phyloP scores from a whole-genome alignment of 1,140 invertebrate genomes.

The Anoplophora glabripennis region DNA sequence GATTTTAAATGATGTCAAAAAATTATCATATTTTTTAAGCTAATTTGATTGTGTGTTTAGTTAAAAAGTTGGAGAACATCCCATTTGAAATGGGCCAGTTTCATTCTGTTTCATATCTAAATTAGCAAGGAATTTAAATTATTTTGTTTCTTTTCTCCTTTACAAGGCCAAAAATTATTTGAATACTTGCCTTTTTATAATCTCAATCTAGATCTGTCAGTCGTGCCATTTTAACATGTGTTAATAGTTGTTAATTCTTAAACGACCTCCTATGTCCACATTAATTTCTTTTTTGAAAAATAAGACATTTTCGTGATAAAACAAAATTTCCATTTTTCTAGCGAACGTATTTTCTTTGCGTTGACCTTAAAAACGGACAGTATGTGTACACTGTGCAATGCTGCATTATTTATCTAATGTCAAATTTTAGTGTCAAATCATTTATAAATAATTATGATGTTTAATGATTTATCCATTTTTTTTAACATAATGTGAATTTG shows the following conservation, averaged over 20 bases:
- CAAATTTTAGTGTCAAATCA: slow-evolving; percentile 29
- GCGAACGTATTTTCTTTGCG: background rate
- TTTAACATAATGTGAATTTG: too few relatives aligned
- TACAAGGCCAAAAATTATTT: slow-evolving; percentile 3
- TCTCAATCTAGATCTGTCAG: background rate
- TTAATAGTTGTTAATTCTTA: background rate
- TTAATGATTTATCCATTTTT: too few relatives aligned
- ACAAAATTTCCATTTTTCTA: too few relatives aligned
- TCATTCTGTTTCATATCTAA: too few relatives aligned
- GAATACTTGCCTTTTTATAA: too few relatives aligned
- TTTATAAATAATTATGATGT: slow-evolving; percentile 18
- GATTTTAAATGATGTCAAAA: too few relatives aligned
- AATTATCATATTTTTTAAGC: too few relatives aligned
- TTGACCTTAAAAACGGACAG: background rate
- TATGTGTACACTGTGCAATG: slow-evolving; percentile 8
- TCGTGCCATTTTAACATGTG: slow-evolving; percentile 1
- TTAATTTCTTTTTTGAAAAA: too few relatives aligned
- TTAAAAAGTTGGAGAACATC: too few relatives aligned
- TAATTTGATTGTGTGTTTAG: too few relatives aligned
- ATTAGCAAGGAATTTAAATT: background rate
- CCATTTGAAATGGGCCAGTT: too few relatives aligned
- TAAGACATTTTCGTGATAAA: too few relatives aligned
- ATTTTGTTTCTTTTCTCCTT: slow-evolving; percentile 11
- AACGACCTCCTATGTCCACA: background rate
- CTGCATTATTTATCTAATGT: slow-evolving; percentile 11